Conservation (phyloP, 2,113 vertebrate species). For the Peromyscus polionotus region DNA sequence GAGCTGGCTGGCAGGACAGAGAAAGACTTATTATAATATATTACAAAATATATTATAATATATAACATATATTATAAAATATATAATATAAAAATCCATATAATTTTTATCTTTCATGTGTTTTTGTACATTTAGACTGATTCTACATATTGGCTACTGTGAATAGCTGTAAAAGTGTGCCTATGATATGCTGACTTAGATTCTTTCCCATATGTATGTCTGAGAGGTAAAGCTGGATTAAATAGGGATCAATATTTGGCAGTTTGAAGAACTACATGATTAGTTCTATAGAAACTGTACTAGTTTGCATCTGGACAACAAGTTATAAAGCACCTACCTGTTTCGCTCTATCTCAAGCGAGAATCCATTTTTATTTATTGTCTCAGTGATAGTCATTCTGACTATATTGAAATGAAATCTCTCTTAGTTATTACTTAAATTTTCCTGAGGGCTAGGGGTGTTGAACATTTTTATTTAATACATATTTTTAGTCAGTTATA, state of each 20-base stretch:
- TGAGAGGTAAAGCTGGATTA: not conserved
- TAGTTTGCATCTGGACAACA: not conserved
- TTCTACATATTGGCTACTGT: not conserved
- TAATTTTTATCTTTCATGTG: not conserved
- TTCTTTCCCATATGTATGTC: not conserved
- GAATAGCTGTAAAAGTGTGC: not conserved
- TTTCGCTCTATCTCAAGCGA: not conserved
- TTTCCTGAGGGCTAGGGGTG: not conserved
- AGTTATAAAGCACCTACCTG: not conserved
- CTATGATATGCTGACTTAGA: not conserved
- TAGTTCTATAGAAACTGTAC: not conserved
- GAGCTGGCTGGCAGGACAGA: too few relatives aligned
- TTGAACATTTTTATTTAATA: not conserved
- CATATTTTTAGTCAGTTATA: not conserved
- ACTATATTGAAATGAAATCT: not conserved
- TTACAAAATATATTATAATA: too few relatives aligned
- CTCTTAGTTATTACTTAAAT: not conserved
- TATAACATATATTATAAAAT: too few relatives aligned
- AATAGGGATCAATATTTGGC: not conserved
- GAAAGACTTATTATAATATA: too few relatives aligned
- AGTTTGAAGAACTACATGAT: not conserved
- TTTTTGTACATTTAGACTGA: not conserved
- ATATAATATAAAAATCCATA: not conserved
- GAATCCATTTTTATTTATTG: not conserved
- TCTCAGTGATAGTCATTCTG: not conserved